These are phyloP conservation scores for Sphaeramia orbicularis DNA, from an alignment of 2,797 vertebrate species.

Conservation along the genomic window DNA sequence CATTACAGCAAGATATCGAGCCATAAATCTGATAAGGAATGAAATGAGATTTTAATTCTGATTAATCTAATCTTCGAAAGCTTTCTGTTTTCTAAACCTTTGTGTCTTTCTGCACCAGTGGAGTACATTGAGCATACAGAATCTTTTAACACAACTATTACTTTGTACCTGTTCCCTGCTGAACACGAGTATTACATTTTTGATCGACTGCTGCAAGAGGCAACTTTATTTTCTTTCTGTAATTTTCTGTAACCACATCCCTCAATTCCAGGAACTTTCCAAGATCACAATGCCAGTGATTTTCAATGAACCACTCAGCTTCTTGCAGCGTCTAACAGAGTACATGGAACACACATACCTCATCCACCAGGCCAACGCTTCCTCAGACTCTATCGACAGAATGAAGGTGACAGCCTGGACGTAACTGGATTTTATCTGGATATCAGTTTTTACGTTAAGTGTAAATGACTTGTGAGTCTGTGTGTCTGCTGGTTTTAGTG, in stretches of 20 bases:
- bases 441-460: background rate
- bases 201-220: background rate
- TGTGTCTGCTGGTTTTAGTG: constrained; percentile 80
- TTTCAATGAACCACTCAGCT: constrained; percentile 98
- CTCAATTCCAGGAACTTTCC: constrained; percentile 90
- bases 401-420: constrained; percentile 90
- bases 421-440: background rate
- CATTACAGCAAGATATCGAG: too few relatives aligned
- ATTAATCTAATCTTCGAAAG: constrained; percentile 1
- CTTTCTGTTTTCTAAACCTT: constrained; percentile 4
- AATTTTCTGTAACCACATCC: constrained; percentile 9
- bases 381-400: constrained; percentile 90
- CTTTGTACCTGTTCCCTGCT: background rate
- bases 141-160: background rate
- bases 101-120: background rate
- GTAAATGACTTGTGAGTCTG: constrained; percentile 11
- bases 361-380: constrained; percentile 92
- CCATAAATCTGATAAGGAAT: constrained; percentile 8
- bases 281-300: constrained; percentile 99
- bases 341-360: constrained; percentile 99
- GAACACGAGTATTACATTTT: constrained; percentile 4
- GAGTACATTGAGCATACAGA: background rate
- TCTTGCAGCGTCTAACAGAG: constrained; percentile 95
- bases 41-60: background rate
- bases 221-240: constrained; percentile 6